Conservation (phyloP, 2,113 vertebrate species). For the Phyllopteryx taeniolatus region DNA sequence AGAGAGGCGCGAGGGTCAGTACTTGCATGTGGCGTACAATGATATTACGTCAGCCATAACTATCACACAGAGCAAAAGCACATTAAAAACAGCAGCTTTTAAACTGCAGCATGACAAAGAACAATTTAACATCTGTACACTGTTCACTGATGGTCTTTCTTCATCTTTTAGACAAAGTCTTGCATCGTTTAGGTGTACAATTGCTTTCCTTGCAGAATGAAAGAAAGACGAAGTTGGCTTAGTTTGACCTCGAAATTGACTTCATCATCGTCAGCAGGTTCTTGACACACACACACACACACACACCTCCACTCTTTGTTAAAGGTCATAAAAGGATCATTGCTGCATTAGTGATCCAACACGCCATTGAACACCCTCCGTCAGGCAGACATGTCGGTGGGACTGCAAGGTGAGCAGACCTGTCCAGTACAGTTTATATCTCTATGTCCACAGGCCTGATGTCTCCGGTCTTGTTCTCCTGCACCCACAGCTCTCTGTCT, state of each 20-base stretch:
- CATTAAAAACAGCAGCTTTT: constrained; percentile 12
- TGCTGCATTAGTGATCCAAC: not conserved
- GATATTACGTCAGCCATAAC: not conserved
- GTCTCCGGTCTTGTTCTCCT: constrained; percentile 92
- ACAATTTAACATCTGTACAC: constrained; percentile 33
- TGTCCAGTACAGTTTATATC: constrained; percentile 73
- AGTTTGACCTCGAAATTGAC: constrained; percentile 12
- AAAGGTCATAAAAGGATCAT: constrained; percentile 11
- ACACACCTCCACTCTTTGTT: constrained; percentile 6
- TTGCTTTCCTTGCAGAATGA: constrained; percentile 6
- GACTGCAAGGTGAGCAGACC: constrained; percentile 1
- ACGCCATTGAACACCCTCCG: constrained; percentile 9
- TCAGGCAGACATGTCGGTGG: not conserved
- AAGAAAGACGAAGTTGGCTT: not conserved
- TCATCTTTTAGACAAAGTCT: constrained; percentile 7
- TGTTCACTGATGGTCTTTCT: constrained; percentile 7
- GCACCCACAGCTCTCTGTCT: constrained; percentile 96
- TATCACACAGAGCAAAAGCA: constrained; percentile 24
- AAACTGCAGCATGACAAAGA: constrained; percentile 26
- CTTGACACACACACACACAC: not conserved
- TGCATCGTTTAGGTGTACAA: not conserved
- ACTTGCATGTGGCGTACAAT: constrained; percentile 12
- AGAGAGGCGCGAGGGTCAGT: constrained; percentile 17
- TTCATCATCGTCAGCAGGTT: constrained; percentile 18
- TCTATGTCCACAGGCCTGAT: constrained; percentile 93